Evolutionary conservation across 2,797 vertebrate species (phyloP).

Genomic region (Hapalemur alaotrensis): DNA sequence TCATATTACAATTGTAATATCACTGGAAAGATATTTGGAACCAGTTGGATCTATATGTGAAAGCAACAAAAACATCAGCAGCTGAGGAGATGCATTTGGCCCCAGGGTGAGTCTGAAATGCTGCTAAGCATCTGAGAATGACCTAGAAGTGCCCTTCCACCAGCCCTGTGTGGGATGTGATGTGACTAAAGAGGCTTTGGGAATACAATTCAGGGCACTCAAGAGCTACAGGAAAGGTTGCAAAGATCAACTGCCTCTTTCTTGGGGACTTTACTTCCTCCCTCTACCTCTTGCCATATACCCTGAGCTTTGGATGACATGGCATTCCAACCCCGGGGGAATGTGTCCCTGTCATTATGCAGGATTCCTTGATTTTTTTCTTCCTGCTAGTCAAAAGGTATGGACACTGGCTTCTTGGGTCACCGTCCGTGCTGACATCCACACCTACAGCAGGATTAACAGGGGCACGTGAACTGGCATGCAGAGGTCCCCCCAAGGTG

Average conservation of each 20-base stretch:
- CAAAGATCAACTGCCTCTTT: not conserved
- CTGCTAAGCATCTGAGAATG: not conserved
- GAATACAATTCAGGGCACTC: not conserved
- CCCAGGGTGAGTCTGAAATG: not conserved
- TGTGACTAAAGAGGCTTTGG: not conserved
- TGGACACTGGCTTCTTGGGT: not conserved
- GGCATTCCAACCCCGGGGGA: not conserved
- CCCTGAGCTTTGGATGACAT: not conserved
- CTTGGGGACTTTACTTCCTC: not conserved
- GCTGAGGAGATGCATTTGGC: not conserved
- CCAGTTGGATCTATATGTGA: not conserved
- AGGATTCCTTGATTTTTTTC: not conserved
- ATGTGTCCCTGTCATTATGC: not conserved
- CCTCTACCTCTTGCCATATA: not conserved
- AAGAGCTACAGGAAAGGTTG: not conserved
- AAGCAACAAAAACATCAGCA: not conserved
- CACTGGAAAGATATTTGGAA: not conserved
- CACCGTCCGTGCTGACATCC: not conserved
- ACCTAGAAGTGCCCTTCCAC: not conserved
- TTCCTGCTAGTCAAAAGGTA: not conserved
- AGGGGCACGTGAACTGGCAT: not conserved
- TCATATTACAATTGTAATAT: not conserved
- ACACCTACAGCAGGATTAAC: not conserved
- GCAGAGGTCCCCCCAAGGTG: not conserved
- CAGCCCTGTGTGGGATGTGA: accelerated